Evolutionary conservation across 2,888 invertebrate genomes (phyloP), one percentile per base, ranked within the genome.

Genomic region (Drosophila gaucha): DNA sequence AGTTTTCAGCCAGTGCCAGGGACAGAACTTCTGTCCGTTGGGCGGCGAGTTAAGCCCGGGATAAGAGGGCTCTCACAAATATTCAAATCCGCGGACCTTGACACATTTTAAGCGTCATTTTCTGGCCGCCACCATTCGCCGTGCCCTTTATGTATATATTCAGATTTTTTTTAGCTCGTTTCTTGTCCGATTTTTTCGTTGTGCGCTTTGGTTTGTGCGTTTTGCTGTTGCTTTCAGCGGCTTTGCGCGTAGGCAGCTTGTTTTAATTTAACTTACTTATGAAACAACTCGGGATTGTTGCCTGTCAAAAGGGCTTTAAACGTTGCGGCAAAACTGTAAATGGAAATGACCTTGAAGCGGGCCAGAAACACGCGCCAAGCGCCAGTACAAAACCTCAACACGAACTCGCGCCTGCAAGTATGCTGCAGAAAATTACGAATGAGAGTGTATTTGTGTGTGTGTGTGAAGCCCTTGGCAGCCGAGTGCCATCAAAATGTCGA

Each of bases 61-160:
- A 85, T 85, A 74, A 80, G 65, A 52, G 78, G 36, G 43, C 28
- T 55, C 58, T 31, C 56, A 58, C 59, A 39, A 50, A 65, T 52
- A 83, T 73, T 79, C 63, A 86, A 86, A 86, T 80, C 67, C 58
- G 76, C 59, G 38, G 72, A 82, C 80, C 80, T 82, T 82, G 80
- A 82, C 80, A 82, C 75, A 82, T 84, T 80, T 82, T 38, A 56
- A 67, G 52, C 78, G 36, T 50, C 5, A 60, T 36, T 52, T 74
- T 52, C 63, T 64, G 51, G 43, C 28, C 49, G 18, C 33, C 52
- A 31, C 33, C 55, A 24, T 69, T 69, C 44, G 33, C 33, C 16
- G 26, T 30, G 38, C 50, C 36, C 50, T 28, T 28, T 28, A 49
- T 24, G 5, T 4, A 14, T 18, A 24, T n/a, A 22, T 12, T 24